phyloP scores from a whole-genome alignment of 1,140 invertebrate genomes.

The Xylocopa sonorina region DNA sequence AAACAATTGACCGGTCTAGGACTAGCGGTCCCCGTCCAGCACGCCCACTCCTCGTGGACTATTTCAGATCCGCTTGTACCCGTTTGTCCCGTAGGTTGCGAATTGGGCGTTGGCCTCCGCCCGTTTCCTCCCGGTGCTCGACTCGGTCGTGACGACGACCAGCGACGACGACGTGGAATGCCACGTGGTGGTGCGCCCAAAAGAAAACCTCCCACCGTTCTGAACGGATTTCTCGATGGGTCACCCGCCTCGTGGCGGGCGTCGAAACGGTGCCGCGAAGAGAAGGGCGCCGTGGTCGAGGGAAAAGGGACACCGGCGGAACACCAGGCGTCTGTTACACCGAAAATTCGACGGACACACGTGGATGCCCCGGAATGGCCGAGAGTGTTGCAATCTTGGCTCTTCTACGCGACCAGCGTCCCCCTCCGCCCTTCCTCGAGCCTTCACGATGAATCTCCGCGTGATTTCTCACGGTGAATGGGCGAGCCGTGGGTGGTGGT shows the following conservation, averaged over 20 bases:
- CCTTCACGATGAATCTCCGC: slow-evolving; percentile 20
- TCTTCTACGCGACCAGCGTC: slow-evolving; percentile 30
- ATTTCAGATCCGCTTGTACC: slow-evolving; percentile 53
- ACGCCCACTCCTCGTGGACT: slow-evolving; percentile 65
- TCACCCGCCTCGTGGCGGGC: neutral
- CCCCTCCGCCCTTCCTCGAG: neutral
- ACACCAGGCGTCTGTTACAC: slow-evolving; percentile 44
- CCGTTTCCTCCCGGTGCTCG: slow-evolving; percentile 27
- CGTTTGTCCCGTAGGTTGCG: slow-evolving; percentile 66
- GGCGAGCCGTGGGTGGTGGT: slow-evolving; percentile 5
- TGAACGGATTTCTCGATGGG: slow-evolving; percentile 25
- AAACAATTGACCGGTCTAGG: slow-evolving; percentile 77
- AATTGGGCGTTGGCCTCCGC: slow-evolving; percentile 74
- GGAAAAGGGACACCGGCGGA: neutral
- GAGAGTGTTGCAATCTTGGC: slow-evolving; percentile 66
- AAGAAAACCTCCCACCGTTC: slow-evolving; percentile 35
- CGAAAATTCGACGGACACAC: slow-evolving; percentile 66
- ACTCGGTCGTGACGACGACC: slow-evolving; percentile 25
- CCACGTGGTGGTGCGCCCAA: too few species aligned
- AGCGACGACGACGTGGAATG: slow-evolving; percentile 59
- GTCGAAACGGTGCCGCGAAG: neutral
- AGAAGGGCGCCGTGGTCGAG: slow-evolving; percentile 1
- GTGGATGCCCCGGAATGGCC: slow-evolving; percentile 63
- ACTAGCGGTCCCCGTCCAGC: slow-evolving; percentile 56
- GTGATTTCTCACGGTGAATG: slow-evolving; percentile 51